phyloP scores from a whole-genome alignment of 2,113 vertebrate genomes.

The Andinoacara biseriatus region DNA sequence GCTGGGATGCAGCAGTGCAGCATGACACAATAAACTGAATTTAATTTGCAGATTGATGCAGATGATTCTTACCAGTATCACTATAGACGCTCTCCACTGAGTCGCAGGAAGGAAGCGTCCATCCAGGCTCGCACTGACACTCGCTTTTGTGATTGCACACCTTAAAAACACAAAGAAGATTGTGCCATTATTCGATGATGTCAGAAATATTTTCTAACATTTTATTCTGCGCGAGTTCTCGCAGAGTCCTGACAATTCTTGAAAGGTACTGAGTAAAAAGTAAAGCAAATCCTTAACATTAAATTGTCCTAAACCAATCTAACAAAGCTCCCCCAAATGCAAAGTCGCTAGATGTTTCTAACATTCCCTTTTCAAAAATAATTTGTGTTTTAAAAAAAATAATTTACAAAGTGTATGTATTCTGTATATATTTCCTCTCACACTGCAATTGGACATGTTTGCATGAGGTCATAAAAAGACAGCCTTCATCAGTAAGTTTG shows the following conservation, averaged over 20 bases:
- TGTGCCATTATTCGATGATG: background rate
- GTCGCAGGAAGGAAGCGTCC: slow-evolving; percentile 71
- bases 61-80: slow-evolving; percentile 29
- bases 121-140: slow-evolving; percentile 81
- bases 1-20: background rate
- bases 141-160: slow-evolving; percentile 80
- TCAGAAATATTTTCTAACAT: background rate
- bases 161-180: slow-evolving; percentile 48
- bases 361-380: background rate
- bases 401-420: background rate
- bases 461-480: background rate
- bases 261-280: too few species aligned
- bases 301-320: too few species aligned
- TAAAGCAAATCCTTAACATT: too few species aligned
- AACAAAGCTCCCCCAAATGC: too few species aligned
- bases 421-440: background rate
- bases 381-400: fast-evolving
- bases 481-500: background rate
- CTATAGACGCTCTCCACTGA: background rate
- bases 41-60: background rate
- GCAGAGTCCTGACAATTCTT: too few species aligned
- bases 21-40: background rate
- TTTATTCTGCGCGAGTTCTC: too few species aligned
- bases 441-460: background rate
- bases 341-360: too few species aligned